Evolutionary conservation across 2,113 vertebrate genomes (phyloP).

Genomic region (Centrocercus urophasianus): DNA sequence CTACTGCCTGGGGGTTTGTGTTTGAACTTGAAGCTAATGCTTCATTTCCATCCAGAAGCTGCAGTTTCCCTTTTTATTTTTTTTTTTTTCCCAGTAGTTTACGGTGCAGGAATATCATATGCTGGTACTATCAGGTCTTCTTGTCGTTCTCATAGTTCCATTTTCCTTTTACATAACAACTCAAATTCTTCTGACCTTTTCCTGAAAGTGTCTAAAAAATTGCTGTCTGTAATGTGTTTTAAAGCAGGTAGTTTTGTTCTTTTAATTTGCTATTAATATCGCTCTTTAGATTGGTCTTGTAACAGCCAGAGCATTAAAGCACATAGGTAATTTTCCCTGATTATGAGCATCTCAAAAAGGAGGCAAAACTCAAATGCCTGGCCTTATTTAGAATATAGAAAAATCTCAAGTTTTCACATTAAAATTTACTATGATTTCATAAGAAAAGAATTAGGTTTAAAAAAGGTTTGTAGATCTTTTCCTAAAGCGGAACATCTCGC

Average conservation of each 20-base stretch:
- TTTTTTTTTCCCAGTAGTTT: neutral
- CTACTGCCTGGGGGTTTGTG: neutral
- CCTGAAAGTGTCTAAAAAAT: neutral
- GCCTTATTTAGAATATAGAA: neutral
- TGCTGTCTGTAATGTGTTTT: neutral
- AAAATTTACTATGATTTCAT: neutral
- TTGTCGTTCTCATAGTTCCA: neutral
- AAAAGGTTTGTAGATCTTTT: neutral
- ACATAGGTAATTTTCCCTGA: neutral
- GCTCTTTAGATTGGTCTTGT: neutral
- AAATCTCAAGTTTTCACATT: neutral
- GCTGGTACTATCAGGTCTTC: neutral
- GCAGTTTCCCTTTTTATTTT: neutral
- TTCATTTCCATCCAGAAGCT: neutral
- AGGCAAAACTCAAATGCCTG: neutral
- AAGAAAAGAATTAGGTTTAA: neutral
- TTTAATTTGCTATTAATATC: neutral
- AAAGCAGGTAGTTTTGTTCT: neutral
- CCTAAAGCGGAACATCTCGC: neutral
- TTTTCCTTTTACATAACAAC: neutral
- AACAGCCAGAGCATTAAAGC: neutral
- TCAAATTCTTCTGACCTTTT: neutral
- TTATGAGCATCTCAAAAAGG: neutral
- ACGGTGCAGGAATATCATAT: neutral
- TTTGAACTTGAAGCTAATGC: neutral